These are phyloP conservation scores for Gila robusta DNA, from an alignment of 2,797 vertebrate species.

Conservation along the genomic window DNA sequence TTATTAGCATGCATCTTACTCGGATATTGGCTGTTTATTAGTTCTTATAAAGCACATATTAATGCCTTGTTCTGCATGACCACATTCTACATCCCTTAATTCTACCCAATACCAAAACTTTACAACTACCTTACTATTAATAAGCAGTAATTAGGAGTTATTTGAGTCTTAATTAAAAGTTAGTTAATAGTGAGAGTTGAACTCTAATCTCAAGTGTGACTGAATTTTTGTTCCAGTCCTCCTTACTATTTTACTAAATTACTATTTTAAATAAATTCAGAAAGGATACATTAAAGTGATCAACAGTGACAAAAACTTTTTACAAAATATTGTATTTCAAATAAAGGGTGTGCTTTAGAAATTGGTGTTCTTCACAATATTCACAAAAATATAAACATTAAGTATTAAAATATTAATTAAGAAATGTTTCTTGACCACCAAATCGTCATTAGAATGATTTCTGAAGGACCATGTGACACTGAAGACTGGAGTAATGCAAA, in stretches of 20 bases:
- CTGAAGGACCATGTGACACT: too few relatives aligned
- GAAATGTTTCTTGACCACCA: too few relatives aligned
- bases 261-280: not conserved
- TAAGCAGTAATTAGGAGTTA: not conserved
- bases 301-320: not conserved
- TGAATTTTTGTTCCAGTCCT: not conserved
- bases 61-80: not conserved
- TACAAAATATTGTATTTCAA: not conserved
- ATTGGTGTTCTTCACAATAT: not conserved
- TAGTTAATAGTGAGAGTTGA: too few relatives aligned
- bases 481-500: not conserved
- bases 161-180: not conserved
- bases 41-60: not conserved
- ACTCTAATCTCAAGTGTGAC: too few relatives aligned
- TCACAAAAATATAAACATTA: too few relatives aligned
- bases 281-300: not conserved
- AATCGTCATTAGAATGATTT: too few relatives aligned
- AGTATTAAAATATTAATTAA: too few relatives aligned
- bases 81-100: not conserved
- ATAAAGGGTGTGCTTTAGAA: not conserved
- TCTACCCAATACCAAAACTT: not conserved
- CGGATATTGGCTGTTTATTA: not conserved
- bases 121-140: not conserved
- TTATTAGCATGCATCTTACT: not conserved
- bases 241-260: not conserved